These are phyloP conservation scores for Zootoca vivipara DNA, from an alignment of 2,113 vertebrate genomes.

Conservation along the genomic window DNA sequence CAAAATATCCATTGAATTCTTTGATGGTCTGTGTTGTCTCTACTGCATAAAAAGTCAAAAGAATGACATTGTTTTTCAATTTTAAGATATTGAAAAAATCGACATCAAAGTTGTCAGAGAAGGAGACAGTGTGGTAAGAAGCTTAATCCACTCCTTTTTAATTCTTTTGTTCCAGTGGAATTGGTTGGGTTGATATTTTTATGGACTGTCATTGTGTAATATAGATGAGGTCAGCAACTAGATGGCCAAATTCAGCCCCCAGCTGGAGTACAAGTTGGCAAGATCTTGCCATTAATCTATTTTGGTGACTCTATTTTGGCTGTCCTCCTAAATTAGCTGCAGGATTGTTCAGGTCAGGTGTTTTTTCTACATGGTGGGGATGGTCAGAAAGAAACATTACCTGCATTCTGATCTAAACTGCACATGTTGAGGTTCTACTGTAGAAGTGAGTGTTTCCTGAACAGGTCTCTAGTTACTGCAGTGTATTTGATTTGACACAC, in stretches of 20 bases:
- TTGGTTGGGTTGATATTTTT: neutral
- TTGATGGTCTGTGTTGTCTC: neutral
- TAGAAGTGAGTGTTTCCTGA: neutral
- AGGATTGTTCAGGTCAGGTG: neutral
- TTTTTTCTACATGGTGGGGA: too few species aligned
- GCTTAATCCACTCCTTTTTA: slow-evolving; percentile 7
- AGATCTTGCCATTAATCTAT: neutral
- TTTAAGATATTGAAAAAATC: slow-evolving; percentile 90
- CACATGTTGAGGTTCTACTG: neutral
- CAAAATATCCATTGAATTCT: neutral
- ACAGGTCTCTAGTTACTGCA: neutral
- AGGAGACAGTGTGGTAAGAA: slow-evolving; percentile 87
- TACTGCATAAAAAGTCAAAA: neutral
- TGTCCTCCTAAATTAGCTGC: neutral
- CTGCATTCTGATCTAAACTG: too few species aligned
- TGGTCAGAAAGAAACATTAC: too few species aligned
- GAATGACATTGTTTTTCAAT: neutral
- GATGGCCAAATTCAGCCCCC: neutral
- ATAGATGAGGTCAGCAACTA: neutral
- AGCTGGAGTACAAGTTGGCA: neutral
- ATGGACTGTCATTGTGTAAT: neutral
- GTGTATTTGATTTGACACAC: neutral
- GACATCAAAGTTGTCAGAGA: slow-evolving; percentile 84
- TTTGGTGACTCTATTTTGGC: neutral
- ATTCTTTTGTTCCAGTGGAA: slow-evolving; percentile 5